phyloP scores from a whole-genome alignment of 2,113 vertebrate genomes.

The Dasypus novemcinctus region DNA sequence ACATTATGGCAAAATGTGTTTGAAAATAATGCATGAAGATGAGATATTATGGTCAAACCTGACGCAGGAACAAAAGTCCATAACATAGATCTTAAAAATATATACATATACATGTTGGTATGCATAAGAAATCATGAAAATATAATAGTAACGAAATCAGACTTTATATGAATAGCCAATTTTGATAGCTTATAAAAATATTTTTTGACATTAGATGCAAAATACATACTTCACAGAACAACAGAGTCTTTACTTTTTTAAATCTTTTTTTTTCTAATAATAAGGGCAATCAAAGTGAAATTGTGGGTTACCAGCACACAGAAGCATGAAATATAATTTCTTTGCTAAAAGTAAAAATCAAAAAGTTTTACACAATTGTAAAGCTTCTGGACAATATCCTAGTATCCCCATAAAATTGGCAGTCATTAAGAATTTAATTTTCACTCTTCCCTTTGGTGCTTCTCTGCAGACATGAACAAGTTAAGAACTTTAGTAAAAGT shows the following conservation, averaged over 20 bases:
- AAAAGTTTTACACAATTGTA: slow-evolving; percentile 39
- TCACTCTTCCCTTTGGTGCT: neutral
- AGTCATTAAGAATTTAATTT: slow-evolving; percentile 58
- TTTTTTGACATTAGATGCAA: neutral
- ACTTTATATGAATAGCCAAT: neutral
- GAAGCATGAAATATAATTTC: neutral
- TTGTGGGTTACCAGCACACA: neutral
- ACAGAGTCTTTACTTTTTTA: neutral
- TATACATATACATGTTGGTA: neutral
- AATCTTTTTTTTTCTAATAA: slow-evolving; percentile 11
- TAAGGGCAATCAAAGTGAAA: slow-evolving; percentile 57
- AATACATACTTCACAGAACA: neutral
- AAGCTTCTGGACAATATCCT: neutral
- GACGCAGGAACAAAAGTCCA: neutral
- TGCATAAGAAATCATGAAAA: neutral
- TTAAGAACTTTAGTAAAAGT: neutral
- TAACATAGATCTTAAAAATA: neutral
- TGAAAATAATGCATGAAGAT: neutral
- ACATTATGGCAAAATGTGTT: neutral
- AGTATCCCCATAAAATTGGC: slow-evolving; percentile 27
- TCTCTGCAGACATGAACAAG: neutral
- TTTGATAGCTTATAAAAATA: neutral
- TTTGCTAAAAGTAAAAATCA: slow-evolving; percentile 6
- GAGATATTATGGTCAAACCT: neutral
- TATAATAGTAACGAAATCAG: neutral